These are phyloP conservation scores for Eudyptes chrysolophus DNA, from an alignment of 2,113 vertebrate genomes.

Conservation along the genomic window DNA sequence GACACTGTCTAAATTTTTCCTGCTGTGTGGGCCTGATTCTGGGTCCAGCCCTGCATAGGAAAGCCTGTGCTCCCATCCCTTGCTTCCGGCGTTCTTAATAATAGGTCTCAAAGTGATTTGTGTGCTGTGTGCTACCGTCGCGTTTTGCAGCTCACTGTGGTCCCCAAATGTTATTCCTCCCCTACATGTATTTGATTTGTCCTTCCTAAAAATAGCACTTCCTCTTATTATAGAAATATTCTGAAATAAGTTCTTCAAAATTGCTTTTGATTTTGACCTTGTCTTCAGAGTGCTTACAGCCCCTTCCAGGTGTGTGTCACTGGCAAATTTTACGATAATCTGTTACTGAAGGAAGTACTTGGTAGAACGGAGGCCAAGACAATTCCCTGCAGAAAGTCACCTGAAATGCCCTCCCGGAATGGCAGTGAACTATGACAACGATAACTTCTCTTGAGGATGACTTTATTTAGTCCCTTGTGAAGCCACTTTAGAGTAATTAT, in stretches of 20 bases:
- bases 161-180: not conserved
- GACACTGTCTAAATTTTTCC: not conserved
- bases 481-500: not conserved
- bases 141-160: not conserved
- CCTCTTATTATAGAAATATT: not conserved
- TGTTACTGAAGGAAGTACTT: not conserved
- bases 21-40: not conserved
- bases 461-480: not conserved
- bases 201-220: not conserved
- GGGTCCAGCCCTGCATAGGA: not conserved
- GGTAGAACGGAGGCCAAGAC: not conserved
- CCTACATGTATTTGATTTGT: not conserved
- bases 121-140: rapidly evolving
- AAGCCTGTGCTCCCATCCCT: not conserved
- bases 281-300: not conserved
- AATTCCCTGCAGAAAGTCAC: not conserved
- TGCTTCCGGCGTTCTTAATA: not conserved
- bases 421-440: not conserved
- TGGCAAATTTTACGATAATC: not conserved
- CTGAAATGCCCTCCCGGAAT: not conserved
- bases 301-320: not conserved
- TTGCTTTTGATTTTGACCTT: not conserved
- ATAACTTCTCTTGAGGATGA: not conserved
- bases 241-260: not conserved
- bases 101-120: not conserved